These are phyloP conservation scores for Aspidoscelis tigris DNA, from an alignment of 2,113 vertebrate genomes.

Conservation along the genomic window DNA sequence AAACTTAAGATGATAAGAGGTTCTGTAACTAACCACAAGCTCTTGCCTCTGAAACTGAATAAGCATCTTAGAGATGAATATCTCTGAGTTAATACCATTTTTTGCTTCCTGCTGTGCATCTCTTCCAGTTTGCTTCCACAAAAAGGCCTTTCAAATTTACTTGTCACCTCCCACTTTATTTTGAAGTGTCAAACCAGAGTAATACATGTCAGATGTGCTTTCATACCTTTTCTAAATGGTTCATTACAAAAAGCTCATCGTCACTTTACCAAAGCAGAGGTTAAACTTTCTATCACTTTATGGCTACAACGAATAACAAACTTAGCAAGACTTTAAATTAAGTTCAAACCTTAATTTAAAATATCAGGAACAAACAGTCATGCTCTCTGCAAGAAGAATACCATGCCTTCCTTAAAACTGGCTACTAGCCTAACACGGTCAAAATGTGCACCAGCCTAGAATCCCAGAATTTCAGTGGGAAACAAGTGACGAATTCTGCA, in stretches of 20 bases:
- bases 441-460: not conserved
- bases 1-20: not conserved
- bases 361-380: not conserved
- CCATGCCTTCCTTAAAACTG: not conserved
- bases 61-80: not conserved
- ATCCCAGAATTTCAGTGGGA: not conserved
- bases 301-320: not conserved
- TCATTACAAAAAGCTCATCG: not conserved
- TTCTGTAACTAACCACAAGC: constrained; percentile 19
- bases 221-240: constrained; percentile 30
- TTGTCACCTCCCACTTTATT: constrained; percentile 57
- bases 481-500: not conserved
- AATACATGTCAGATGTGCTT: constrained; percentile 55
- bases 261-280: not conserved
- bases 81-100: constrained; percentile 12
- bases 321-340: not conserved
- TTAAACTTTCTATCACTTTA: not conserved
- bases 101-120: constrained; percentile 23
- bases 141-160: constrained; percentile 55
- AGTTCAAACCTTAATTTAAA: not conserved
- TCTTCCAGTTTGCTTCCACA: constrained; percentile 35
- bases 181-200: constrained; percentile 52
- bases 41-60: constrained; percentile 19
- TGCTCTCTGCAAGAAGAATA: not conserved
- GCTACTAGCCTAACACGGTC: not conserved